Percentiles rank a stretch among this genome's conserved stretches.
phyloP scores from a whole-genome alignment of 2,113 vertebrate genomes.

The Pituophis catenifer region DNA sequence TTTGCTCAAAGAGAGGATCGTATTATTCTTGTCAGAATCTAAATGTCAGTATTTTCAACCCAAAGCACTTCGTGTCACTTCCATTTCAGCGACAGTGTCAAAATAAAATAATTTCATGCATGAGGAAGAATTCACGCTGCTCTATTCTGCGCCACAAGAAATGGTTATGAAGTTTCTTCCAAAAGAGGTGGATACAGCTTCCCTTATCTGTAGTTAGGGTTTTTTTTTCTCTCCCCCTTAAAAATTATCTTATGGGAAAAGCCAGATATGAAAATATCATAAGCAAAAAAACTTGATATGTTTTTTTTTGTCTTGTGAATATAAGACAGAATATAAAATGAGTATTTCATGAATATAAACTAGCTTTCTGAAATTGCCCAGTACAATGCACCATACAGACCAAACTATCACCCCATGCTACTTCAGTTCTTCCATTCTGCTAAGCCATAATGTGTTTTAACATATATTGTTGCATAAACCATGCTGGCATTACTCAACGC shows the following conservation, averaged over 20 bases:
- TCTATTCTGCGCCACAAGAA: slow-evolving; percentile 30
- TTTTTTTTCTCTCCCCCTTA: too few relatives aligned
- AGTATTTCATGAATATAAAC: neutral
- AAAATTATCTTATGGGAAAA: neutral
- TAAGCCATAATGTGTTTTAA: neutral
- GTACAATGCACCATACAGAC: neutral
- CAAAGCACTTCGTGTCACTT: slow-evolving; percentile 30
- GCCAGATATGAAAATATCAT: neutral
- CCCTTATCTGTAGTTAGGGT: neutral
- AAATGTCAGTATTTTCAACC: slow-evolving; percentile 42
- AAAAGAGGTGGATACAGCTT: slow-evolving; percentile 2
- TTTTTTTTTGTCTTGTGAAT: neutral
- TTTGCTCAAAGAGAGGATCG: slow-evolving; percentile 16
- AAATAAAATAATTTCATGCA: slow-evolving; percentile 48
- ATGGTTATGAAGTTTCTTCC: neutral
- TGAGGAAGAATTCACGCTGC: slow-evolving; percentile 29
- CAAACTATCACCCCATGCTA: neutral
- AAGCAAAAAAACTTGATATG: neutral
- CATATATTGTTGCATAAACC: neutral
- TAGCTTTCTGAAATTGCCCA: neutral
- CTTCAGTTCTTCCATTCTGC: neutral
- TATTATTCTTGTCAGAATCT: slow-evolving; percentile 27
- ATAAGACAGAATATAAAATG: neutral
- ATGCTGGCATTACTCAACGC: neutral
- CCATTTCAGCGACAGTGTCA: slow-evolving; percentile 13